Conservation (phyloP, 92 coral and sea anemone genomes). For the Porites evermanni region DNA sequence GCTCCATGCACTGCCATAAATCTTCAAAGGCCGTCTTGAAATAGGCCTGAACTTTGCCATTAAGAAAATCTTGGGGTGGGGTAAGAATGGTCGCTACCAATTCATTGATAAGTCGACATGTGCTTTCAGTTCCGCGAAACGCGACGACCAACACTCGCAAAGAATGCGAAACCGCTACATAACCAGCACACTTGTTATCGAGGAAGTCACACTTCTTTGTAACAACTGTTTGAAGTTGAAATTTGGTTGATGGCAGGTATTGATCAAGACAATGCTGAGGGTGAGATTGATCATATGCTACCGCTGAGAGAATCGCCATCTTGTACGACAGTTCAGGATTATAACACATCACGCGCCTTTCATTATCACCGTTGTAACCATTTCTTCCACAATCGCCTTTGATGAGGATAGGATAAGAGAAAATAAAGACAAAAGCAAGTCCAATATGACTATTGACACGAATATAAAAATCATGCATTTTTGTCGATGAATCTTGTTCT, state of each 20-base stretch:
- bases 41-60: too few species aligned
- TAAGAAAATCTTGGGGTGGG: slow-evolving; percentile 39
- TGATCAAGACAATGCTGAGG: too few species aligned
- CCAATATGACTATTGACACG: background rate
- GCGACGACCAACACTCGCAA: background rate
- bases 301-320: too few species aligned
- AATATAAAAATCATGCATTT: background rate
- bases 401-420: background rate
- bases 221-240: slow-evolving; percentile 40
- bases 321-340: background rate
- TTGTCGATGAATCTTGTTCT: background rate
- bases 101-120: background rate
- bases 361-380: background rate
- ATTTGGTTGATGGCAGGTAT: slow-evolving; percentile 27
- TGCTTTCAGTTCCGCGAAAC: slow-evolving; percentile 55
- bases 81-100: slow-evolving; percentile 7
- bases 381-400: background rate
- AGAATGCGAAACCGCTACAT: slow-evolving; percentile 21
- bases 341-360: slow-evolving; percentile 21
- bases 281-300: too few species aligned
- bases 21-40: too few species aligned
- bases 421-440: background rate
- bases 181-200: slow-evolving; percentile 61
- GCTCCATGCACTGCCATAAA: too few species aligned
- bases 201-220: slow-evolving; percentile 51